Percentiles rank a stretch among this genome's conserved stretches.
phyloP scores from a whole-genome alignment of 2,797 vertebrate genomes.

The Pantherophis vulpinus region DNA sequence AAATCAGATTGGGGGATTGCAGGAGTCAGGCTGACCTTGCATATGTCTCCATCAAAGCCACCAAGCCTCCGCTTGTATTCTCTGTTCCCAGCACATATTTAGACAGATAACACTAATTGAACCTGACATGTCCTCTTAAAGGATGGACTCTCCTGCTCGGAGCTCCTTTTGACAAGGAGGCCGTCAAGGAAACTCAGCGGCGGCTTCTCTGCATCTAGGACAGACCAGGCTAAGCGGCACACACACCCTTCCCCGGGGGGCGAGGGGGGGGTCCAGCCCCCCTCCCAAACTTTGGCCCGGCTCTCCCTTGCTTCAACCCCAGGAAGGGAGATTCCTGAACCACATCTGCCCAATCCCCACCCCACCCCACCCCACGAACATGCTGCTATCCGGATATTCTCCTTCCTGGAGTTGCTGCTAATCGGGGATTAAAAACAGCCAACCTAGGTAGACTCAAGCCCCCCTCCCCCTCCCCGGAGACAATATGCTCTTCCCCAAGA shows the following conservation, averaged over 20 bases:
- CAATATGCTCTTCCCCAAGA: not conserved
- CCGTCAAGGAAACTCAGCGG: not conserved
- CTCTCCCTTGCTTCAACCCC: not conserved
- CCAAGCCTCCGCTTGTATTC: conserved; percentile 68
- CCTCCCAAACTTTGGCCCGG: not conserved
- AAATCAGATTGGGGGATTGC: conserved; percentile 88
- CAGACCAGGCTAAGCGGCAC: not conserved
- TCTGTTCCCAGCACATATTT: conserved; percentile 76
- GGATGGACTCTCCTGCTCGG: conserved; percentile 69
- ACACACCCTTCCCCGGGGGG: not conserved
- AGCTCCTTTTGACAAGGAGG: conserved; percentile 52
- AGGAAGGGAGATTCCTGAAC: not conserved
- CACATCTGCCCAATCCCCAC: not conserved
- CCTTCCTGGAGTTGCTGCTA: not conserved
- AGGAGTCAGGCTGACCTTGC: conserved; percentile 85
- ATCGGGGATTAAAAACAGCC: conserved; percentile 43
- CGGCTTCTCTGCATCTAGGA: conserved; percentile 14
- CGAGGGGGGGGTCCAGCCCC: rapidly evolving
- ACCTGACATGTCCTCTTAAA: conserved; percentile 77
- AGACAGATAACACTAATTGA: conserved; percentile 80
- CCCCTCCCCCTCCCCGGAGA: not conserved
- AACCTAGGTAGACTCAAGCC: not conserved
- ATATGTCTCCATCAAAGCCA: conserved; percentile 76
- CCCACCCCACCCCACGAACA: not conserved
- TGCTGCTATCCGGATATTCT: not conserved